phyloP scores from a whole-genome alignment of 2,113 vertebrate genomes.

The Mormyrus iriodes region DNA sequence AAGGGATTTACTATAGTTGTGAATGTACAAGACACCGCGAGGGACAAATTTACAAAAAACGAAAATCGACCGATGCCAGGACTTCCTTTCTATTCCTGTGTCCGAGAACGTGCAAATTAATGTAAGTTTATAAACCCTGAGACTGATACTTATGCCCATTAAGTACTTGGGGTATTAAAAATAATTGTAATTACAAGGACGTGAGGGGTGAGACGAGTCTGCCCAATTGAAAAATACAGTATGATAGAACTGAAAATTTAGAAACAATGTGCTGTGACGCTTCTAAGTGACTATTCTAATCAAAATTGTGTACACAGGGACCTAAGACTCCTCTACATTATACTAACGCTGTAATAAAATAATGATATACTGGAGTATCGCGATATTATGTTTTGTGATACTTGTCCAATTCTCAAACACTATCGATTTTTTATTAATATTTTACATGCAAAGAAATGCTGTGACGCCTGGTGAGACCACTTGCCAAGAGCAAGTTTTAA shows the following conservation, averaged over 20 bases:
- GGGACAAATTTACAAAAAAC: neutral
- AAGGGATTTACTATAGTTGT: too few species aligned
- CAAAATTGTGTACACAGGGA: neutral
- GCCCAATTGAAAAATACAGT: neutral
- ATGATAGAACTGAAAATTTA: neutral
- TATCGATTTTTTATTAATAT: neutral
- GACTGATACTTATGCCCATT: neutral
- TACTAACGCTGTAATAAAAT: neutral
- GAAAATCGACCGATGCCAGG: neutral
- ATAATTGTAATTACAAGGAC: neutral
- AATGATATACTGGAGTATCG: neutral
- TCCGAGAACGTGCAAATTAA: neutral
- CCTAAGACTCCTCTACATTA: neutral
- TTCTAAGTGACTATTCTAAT: neutral
- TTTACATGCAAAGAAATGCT: neutral
- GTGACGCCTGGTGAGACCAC: neutral
- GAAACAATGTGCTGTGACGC: neutral
- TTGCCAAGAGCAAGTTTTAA: neutral
- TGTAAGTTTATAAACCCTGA: neutral
- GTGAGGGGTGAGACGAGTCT: neutral
- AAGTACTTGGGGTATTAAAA: neutral
- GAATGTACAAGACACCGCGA: too few species aligned
- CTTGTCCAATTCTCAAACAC: too few species aligned
- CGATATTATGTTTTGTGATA: neutral
- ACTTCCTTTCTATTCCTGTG: neutral